Conservation (phyloP, 1,140 invertebrate species). For the Tetramorium parvispinum region DNA sequence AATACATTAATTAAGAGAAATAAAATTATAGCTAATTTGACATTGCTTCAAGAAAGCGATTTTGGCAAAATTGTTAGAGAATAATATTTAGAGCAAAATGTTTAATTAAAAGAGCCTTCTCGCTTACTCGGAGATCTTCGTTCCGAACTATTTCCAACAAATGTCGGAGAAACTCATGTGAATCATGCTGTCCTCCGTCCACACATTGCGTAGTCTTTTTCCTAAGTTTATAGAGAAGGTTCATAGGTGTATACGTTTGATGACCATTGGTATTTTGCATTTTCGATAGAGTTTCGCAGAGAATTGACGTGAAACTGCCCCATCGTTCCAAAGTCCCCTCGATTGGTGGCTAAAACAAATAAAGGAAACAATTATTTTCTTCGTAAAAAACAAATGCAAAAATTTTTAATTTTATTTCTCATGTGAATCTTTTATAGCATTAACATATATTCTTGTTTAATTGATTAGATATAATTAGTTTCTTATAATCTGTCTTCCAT, state of each 20-base stretch:
- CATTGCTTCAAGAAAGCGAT: not conserved
- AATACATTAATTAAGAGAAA: not conserved
- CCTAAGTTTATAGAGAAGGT: constrained; percentile 91
- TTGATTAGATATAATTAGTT: not conserved
- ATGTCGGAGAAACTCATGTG: constrained; percentile 97
- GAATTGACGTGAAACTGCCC: constrained; percentile 87
- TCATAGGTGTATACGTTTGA: constrained; percentile 90
- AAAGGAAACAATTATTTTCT: not conserved
- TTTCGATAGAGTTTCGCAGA: constrained; percentile 80
- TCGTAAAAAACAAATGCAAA: constrained; percentile 54
- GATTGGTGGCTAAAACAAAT: constrained; percentile 86
- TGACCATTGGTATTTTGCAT: constrained; percentile 84
- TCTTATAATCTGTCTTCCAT: no score
- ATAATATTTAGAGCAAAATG: not conserved
- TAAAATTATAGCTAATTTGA: not conserved
- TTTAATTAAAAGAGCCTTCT: not conserved
- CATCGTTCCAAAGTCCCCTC: constrained; percentile 90
- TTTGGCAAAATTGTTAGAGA: not conserved
- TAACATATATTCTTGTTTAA: not conserved
- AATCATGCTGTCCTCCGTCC: constrained; percentile 98
- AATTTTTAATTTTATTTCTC: not conserved
- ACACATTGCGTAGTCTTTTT: constrained; percentile 93
- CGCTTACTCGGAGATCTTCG: constrained; percentile 80
- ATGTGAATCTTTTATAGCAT: not conserved
- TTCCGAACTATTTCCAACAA: constrained; percentile 93